Evolutionary conservation across 2,888 invertebrate species (phyloP).

Genomic region (Ichneumon xanthorius): DNA sequence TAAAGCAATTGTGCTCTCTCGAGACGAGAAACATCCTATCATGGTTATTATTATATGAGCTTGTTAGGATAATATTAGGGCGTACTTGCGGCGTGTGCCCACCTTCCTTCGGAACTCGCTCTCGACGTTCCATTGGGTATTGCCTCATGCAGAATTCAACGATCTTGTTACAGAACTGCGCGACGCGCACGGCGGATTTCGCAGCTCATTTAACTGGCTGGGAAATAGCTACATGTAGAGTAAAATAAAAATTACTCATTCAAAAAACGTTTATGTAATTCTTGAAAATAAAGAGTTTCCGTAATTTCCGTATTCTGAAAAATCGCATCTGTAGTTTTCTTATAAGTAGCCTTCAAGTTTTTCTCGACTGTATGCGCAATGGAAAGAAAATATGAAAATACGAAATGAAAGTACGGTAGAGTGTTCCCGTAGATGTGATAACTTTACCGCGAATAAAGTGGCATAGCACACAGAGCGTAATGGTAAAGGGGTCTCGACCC

Average conservation of each 20-base stretch:
- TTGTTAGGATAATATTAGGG: conserved; percentile 62
- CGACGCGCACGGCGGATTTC: conserved; percentile 5
- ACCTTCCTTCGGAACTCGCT: not conserved
- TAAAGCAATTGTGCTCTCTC: conserved; percentile 29
- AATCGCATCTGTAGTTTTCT: too few species aligned
- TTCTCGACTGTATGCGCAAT: not conserved
- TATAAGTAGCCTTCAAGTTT: not conserved
- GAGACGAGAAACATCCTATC: conserved; percentile 29
- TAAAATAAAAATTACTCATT: not conserved
- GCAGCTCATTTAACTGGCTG: conserved; percentile 1
- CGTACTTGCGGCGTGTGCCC: conserved; percentile 21
- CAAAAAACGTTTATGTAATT: too few species aligned
- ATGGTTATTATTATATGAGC: conserved; percentile 47
- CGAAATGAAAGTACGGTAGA: conserved; percentile 18
- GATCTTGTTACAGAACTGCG: conserved; percentile 45
- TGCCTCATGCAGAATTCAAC: conserved; percentile 55
- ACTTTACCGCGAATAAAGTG: not conserved
- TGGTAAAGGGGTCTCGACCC: not conserved
- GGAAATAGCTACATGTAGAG: not conserved
- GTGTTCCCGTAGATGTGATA: not conserved
- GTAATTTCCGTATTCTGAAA: too few species aligned
- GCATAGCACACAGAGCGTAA: conserved; percentile 1
- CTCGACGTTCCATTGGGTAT: conserved; percentile 21
- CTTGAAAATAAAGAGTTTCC: too few species aligned
- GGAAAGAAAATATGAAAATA: not conserved